These are phyloP conservation scores for Epinotia demarniana DNA, from an alignment of 2,888 invertebrate genomes.

Conservation along the genomic window DNA sequence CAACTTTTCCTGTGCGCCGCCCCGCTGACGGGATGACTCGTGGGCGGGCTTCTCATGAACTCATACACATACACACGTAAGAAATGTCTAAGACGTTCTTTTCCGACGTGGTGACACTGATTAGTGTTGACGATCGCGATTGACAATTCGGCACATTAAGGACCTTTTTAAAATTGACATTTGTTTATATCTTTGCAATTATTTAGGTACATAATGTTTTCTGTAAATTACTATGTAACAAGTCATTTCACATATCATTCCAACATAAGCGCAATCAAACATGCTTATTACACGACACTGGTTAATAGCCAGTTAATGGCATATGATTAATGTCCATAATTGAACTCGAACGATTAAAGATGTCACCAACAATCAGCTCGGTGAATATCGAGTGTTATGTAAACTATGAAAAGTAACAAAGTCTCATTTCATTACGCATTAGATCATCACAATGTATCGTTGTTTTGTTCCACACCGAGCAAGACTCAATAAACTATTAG, in stretches of 20 bases:
- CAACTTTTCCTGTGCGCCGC: constrained; percentile 72
- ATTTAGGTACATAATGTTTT: background rate
- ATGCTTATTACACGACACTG: background rate
- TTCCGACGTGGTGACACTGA: background rate
- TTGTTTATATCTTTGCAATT: background rate
- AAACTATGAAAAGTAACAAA: background rate
- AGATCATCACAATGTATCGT: background rate
- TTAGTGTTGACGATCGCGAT: background rate
- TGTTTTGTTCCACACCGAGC: background rate
- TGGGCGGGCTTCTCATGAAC: constrained; percentile 1
- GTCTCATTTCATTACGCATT: background rate
- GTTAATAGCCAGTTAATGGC: background rate
- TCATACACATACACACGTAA: constrained; percentile 5
- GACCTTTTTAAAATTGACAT: too few relatives aligned
- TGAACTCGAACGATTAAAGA: constrained; percentile 9
- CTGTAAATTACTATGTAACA: background rate
- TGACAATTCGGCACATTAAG: background rate
- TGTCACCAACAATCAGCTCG: background rate
- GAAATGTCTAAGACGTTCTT: constrained; percentile 6
- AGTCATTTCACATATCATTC: constrained; percentile 3
- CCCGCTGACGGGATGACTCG: constrained; percentile 40
- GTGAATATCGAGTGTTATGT: background rate
- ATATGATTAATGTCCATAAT: constrained; percentile 7
- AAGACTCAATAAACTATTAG: background rate
- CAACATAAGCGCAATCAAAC: background rate